These are phyloP conservation scores for Echeneis naucrates DNA, from an alignment of 2,797 vertebrate genomes.

Conservation along the genomic window DNA sequence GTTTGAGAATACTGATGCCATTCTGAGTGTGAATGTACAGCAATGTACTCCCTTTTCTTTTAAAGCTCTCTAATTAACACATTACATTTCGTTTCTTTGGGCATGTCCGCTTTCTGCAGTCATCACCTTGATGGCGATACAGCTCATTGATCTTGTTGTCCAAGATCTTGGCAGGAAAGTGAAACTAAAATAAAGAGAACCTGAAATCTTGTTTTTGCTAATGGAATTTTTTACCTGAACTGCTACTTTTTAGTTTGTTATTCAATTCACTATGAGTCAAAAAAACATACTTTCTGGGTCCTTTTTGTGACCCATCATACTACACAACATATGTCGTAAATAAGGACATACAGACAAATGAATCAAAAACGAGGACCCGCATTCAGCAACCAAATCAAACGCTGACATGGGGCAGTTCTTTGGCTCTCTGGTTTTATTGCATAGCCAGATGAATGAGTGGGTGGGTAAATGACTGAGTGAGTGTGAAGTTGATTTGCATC, in stretches of 20 bases:
- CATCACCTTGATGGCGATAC: neutral
- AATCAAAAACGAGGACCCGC: slow-evolving; percentile 9
- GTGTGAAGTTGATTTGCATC: slow-evolving; percentile 56
- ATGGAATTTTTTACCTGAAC: neutral
- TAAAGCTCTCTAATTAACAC: neutral
- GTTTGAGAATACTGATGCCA: neutral
- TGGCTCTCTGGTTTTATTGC: neutral
- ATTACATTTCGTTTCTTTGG: neutral
- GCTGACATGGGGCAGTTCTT: slow-evolving; percentile 5
- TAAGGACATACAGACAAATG: slow-evolving; percentile 23
- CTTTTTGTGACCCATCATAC: slow-evolving; percentile 6
- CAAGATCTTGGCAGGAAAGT: neutral
- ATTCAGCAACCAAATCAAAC: slow-evolving; percentile 6
- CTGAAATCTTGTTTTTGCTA: neutral
- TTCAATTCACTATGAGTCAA: neutral
- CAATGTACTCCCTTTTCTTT: too few species aligned
- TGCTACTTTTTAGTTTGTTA: neutral
- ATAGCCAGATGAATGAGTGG: slow-evolving; percentile 13
- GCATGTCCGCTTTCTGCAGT: neutral
- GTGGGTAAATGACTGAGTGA: neutral
- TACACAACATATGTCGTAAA: slow-evolving; percentile 7
- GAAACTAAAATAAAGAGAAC: neutral
- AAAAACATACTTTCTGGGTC: slow-evolving; percentile 7
- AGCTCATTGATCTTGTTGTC: neutral
- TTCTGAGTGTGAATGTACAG: neutral